These are phyloP conservation scores for Platanista minor DNA, from an alignment of 2,113 vertebrate species.

Conservation along the genomic window DNA sequence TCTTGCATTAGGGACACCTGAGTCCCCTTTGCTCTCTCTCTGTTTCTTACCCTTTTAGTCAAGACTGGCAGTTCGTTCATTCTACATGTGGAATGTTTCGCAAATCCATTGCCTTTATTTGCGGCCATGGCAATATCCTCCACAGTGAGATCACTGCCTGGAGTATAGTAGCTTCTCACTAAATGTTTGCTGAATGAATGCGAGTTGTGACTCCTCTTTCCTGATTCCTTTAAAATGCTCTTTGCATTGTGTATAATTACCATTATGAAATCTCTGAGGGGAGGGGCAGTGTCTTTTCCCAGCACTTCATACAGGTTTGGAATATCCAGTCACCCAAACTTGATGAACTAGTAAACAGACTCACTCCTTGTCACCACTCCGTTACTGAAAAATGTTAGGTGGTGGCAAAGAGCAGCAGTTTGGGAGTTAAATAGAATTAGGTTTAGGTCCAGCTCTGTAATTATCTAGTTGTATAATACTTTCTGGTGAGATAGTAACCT, in stretches of 20 bases:
- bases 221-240: neutral
- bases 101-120: neutral
- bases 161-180: neutral
- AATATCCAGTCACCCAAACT: neutral
- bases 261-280: neutral
- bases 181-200: neutral
- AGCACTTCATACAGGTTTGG: neutral
- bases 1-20: neutral
- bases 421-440: neutral
- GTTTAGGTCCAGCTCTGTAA: neutral
- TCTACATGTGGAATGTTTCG: neutral
- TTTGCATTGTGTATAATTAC: neutral
- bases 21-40: neutral
- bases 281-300: neutral
- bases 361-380: neutral
- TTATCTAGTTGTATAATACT: neutral
- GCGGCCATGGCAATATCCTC: neutral
- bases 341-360: neutral
- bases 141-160: neutral
- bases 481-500: neutral
- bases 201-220: neutral
- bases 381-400: no score
- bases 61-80: neutral
- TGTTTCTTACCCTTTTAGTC: neutral
- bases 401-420: no score